Evolutionary conservation across 2,113 vertebrate genomes (phyloP), one percentile per base, ranked within the genome.

Genomic region (Clinocottus analis): DNA sequence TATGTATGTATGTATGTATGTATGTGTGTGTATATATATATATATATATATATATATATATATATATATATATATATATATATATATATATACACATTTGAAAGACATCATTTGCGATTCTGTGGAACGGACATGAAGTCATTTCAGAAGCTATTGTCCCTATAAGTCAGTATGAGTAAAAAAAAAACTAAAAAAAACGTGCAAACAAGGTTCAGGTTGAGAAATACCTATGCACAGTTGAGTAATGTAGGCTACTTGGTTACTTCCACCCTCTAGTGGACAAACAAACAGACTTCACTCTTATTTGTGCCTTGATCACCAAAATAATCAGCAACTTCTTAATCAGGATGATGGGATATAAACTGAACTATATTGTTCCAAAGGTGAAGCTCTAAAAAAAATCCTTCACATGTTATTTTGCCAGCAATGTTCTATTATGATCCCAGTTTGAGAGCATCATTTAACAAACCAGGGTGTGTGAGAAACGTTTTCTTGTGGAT

Each of bases 401-500:
- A 33, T 43, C 21, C 19, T 13, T 39, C 2, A 3, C 4, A n/a
- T 35, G 14, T 65, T 17, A 49, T 39, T 35, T 13, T 58, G 17
- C 12, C 13, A 70, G 16, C 13, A 12, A 29, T 71, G 29, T 41
- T 71, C 16, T 2, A 27, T 14, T 56, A 27, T 56, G 25, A 12
- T 27, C 53, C 23, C 23, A 14, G 4, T 16, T 67, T n/a, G 6
- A 21, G 39, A 55, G 56, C 27, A 31, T 31, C 59, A 43, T 31
- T 63, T 7, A 77, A 62, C 55, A 58, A 72, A 72, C 13, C 6
- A 13, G 7, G 3, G n/a, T 53, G 43, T 53, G 35, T 25, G 9
- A 53, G 56, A 61, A 49, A 80, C 39, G 69, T 55, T 61, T 47
- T 82, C 8, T 69, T 71, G 12, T 56, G 66, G 39, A 49, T 14